Conservation (phyloP, 2,113 vertebrate genomes). For the Brachirus orientalis region DNA sequence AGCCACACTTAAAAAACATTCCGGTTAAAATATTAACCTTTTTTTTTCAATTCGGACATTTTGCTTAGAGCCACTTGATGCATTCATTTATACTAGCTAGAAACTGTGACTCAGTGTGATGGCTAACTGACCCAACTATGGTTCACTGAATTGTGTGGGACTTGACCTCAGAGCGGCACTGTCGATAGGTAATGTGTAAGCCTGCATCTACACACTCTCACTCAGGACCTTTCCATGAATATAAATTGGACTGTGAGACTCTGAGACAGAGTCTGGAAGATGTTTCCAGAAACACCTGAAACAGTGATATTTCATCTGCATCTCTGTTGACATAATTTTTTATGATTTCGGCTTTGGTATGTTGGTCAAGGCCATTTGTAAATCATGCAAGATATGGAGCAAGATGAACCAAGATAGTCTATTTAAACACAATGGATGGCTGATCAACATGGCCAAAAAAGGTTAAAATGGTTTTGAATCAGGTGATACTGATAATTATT, state of each 20-base stretch:
- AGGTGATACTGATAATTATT: too few species aligned
- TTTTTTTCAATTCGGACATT: slow-evolving; percentile 22
- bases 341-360: too few species aligned
- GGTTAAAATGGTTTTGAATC: too few species aligned
- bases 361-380: too few species aligned
- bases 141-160: slow-evolving; percentile 68
- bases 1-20: slow-evolving; percentile 1
- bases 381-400: too few species aligned
- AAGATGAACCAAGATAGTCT: too few species aligned
- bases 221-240: slow-evolving; percentile 52
- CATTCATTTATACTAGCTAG: slow-evolving; percentile 29
- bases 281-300: slow-evolving; percentile 8
- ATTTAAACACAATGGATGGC: too few species aligned
- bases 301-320: slow-evolving; percentile 16
- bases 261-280: slow-evolving; percentile 11
- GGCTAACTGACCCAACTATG: slow-evolving; percentile 59
- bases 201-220: slow-evolving; percentile 45
- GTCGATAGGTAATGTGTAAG: slow-evolving; percentile 74
- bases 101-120: slow-evolving; percentile 36
- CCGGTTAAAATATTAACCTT: slow-evolving; percentile 26
- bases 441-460: too few species aligned
- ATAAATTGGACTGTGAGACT: slow-evolving; percentile 51
- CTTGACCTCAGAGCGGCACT: slow-evolving; percentile 30
- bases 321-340: slow-evolving; percentile 11
- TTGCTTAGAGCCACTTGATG: slow-evolving; percentile 39